phyloP scores from a whole-genome alignment of 1,140 invertebrate genomes.

The Zaprionus taronus region DNA sequence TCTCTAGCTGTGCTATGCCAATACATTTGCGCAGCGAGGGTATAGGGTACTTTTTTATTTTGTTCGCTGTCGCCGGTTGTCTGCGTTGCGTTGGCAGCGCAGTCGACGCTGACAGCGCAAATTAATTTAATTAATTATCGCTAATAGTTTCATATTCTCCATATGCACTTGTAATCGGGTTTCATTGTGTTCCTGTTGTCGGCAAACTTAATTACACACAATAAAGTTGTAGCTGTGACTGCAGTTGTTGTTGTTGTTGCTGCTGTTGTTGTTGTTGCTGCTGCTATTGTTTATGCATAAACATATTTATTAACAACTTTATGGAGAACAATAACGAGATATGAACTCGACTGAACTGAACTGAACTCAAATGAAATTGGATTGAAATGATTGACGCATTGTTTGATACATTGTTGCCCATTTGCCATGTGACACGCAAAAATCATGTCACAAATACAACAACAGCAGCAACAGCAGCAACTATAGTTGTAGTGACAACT shows the following conservation, averaged over 20 bases:
- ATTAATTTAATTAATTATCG: conserved; percentile 79
- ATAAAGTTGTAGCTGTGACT: conserved; percentile 21
- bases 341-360: conserved; percentile 40
- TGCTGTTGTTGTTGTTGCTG: conserved; percentile 30
- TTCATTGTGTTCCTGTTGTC: conserved; percentile 41
- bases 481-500: conserved; percentile 3
- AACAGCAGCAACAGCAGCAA: conserved; percentile 11
- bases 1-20: not conserved
- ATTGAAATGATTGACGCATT: conserved; percentile 67
- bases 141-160: conserved; percentile 51
- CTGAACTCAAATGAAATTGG: conserved; percentile 12
- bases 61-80: not conserved
- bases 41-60: conserved; percentile 5
- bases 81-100: conserved; percentile 30
- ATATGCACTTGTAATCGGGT: conserved; percentile 54
- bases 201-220: conserved; percentile 40
- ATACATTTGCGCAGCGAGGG: not conserved
- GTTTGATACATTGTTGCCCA: conserved; percentile 74
- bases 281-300: conserved; percentile 57
- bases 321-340: conserved; percentile 18
- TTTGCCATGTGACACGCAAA: conserved; percentile 71
- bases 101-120: conserved; percentile 49
- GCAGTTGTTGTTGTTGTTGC: conserved; percentile 13
- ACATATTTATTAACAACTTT: conserved; percentile 54
- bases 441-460: conserved; percentile 61